Conservation (phyloP, 1,140 invertebrate genomes). For the Bradysia coprophila region DNA sequence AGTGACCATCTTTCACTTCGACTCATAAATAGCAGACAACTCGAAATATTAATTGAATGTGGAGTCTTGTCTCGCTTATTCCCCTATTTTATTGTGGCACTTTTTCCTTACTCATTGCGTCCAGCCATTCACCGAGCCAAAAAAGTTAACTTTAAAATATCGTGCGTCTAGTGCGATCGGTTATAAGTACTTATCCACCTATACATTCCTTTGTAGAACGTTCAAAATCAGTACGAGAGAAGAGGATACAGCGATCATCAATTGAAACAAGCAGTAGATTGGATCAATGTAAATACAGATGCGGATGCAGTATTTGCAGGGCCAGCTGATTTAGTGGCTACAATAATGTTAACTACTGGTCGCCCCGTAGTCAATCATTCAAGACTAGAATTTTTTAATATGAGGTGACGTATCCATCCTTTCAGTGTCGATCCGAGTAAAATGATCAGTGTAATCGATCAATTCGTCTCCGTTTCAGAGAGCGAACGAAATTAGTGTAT, state of each 20-base stretch:
- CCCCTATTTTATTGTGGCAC: no score
- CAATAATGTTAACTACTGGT: constrained; percentile 17
- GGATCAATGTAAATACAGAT: constrained; percentile 22
- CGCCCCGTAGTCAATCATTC: constrained; percentile 22
- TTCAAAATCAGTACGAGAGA: constrained; percentile 18
- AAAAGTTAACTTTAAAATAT: no score
- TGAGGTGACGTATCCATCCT: constrained; percentile 7
- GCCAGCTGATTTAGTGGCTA: constrained; percentile 19
- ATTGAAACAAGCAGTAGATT: constrained; percentile 18
- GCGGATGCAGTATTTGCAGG: constrained; percentile 20
- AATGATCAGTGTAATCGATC: not conserved
- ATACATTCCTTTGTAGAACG: constrained; percentile 10
- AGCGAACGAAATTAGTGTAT: constrained; percentile 19
- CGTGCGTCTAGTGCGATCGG: no score
- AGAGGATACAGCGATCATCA: constrained; percentile 9
- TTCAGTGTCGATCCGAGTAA: not conserved
- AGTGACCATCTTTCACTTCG: no score
- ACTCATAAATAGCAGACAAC: no score
- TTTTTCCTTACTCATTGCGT: no score
- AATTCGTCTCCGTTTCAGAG: constrained; percentile 8
- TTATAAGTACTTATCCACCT: not conserved
- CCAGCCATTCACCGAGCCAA: no score
- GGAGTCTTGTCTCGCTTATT: no score
- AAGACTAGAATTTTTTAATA: constrained; percentile 19
- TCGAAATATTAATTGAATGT: no score